These are phyloP conservation scores for Stichopus chloronotus DNA, from an alignment of 35 echinoderm and acorn worm species.

Conservation along the genomic window DNA sequence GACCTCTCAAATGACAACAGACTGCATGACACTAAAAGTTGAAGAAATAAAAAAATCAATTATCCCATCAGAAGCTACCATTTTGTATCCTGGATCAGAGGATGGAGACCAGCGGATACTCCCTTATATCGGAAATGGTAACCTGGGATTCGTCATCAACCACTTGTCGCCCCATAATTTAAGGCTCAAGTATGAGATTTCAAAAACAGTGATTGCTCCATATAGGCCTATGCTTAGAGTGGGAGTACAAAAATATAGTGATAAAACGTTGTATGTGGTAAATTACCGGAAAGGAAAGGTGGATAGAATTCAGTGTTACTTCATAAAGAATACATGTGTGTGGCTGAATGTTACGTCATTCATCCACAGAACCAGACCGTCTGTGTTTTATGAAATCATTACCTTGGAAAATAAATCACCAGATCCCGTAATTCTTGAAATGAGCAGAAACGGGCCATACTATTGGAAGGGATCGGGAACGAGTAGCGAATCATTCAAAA, in stretches of 20 bases:
- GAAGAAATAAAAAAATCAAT: conserved; percentile 59
- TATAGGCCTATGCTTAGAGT: conserved; percentile 78
- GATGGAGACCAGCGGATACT: conserved; percentile 49
- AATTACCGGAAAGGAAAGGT: conserved; percentile 81
- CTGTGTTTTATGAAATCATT: conserved; percentile 77
- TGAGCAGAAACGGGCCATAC: conserved; percentile 67
- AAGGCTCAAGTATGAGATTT: conserved; percentile 55
- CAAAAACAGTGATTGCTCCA: conserved; percentile 67
- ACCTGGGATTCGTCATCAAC: conserved; percentile 79
- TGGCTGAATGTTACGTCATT: conserved; percentile 77
- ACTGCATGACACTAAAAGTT: conserved; percentile 76
- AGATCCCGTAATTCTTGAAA: conserved; percentile 66
- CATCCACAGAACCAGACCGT: conserved; percentile 70
- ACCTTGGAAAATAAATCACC: conserved; percentile 83
- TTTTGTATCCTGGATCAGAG: conserved; percentile 55
- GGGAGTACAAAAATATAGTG: conserved; percentile 59
- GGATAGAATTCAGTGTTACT: conserved; percentile 88
- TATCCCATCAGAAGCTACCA: conserved; percentile 53
- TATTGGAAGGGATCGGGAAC: conserved; percentile 91
- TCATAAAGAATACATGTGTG: conserved; percentile 77
- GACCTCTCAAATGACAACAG: conserved; percentile 74
- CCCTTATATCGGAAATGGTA: conserved; percentile 83
- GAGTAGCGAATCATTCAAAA: conserved; percentile 71
- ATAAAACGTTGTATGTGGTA: conserved; percentile 79
- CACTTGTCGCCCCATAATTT: conserved; percentile 69